These are phyloP conservation scores for Agrotis clavis DNA, from an alignment of 2,888 invertebrate genomes.

Conservation along the genomic window DNA sequence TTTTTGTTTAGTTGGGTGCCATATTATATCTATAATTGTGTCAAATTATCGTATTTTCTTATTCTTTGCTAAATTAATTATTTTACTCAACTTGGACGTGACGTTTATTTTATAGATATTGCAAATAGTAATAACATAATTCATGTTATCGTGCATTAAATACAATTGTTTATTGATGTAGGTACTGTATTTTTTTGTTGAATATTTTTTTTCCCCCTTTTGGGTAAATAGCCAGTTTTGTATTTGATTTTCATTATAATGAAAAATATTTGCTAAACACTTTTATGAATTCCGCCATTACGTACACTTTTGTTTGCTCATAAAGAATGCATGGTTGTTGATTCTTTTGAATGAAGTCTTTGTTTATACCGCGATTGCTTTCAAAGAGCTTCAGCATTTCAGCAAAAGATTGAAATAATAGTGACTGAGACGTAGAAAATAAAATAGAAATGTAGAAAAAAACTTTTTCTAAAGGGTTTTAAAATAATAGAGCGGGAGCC, in stretches of 20 bases:
- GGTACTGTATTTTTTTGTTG: too few species aligned
- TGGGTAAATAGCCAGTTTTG: neutral
- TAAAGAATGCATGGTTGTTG: constrained; percentile 8
- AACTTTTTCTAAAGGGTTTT: too few species aligned
- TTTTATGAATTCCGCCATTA: constrained; percentile 4
- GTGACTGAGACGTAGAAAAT: neutral
- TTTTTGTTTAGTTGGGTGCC: too few species aligned
- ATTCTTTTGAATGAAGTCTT: constrained; percentile 20
- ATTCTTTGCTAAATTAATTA: too few species aligned
- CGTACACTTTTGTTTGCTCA: constrained; percentile 13
- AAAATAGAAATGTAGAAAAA: neutral
- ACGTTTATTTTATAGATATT: neutral
- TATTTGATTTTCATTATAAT: neutral
- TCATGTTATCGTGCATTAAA: too few species aligned
- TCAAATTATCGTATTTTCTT: too few species aligned
- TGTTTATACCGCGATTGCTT: neutral
- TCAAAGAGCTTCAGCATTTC: neutral
- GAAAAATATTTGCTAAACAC: constrained; percentile 20
- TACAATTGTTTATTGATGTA: too few species aligned
- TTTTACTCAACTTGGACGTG: too few species aligned
- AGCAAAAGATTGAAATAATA: neutral
- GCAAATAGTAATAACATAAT: neutral
- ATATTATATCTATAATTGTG: too few species aligned
- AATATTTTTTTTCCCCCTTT: too few species aligned
- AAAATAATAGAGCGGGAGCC: too few species aligned